Evolutionary conservation across 2,113 vertebrate species (phyloP).

Genomic region (Poecilia latipinna): DNA sequence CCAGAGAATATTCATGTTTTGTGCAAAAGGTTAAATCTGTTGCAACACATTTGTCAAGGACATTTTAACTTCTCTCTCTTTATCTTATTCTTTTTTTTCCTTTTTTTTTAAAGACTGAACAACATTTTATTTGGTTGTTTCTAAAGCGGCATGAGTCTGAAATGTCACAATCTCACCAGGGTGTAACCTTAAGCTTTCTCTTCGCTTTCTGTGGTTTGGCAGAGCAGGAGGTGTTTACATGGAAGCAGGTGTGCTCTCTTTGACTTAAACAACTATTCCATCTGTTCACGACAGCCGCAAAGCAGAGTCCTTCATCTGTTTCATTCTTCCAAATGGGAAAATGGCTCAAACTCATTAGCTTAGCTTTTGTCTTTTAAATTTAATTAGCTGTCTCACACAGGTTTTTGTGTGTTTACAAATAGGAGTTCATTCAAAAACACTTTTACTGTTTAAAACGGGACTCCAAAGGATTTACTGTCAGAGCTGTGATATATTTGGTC

Average conservation of each 20-base stretch:
- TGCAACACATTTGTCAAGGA: too few relatives aligned
- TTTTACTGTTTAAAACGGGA: background rate
- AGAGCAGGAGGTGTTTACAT: background rate
- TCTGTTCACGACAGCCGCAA: background rate
- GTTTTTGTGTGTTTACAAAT: background rate
- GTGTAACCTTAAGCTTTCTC: background rate
- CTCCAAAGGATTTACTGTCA: conserved; percentile 8
- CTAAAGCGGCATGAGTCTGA: background rate
- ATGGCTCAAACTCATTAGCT: background rate
- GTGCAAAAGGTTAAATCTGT: background rate
- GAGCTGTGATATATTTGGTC: conserved; percentile 9
- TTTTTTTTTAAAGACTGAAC: too few relatives aligned
- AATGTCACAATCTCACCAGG: background rate
- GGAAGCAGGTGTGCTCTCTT: background rate
- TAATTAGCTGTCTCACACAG: background rate
- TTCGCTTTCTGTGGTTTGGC: background rate
- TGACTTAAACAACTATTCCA: background rate
- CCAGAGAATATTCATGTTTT: background rate
- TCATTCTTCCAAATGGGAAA: background rate
- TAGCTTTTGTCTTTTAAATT: background rate
- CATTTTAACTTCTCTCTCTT: background rate
- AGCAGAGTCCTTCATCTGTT: background rate
- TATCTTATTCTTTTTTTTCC: background rate
- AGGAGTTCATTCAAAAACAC: too few relatives aligned
- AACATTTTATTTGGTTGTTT: background rate